Conservation (phyloP, 2,888 invertebrate genomes). For the Polietes domitor region DNA sequence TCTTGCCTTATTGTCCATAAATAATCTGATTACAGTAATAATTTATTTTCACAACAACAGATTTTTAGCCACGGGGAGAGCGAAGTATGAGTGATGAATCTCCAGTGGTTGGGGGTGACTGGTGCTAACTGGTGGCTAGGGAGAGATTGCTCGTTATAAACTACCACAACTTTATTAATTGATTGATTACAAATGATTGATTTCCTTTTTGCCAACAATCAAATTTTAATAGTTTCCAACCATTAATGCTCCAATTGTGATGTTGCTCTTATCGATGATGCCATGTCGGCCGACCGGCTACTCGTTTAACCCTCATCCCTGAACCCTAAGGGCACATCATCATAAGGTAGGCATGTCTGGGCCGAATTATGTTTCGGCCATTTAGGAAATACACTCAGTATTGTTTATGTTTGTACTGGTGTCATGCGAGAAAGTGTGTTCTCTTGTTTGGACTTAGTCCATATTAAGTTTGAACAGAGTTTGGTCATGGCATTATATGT, state of each 20-base stretch:
- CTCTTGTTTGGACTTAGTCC: neutral
- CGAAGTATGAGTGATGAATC: neutral
- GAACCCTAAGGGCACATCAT: neutral
- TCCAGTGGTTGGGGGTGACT: neutral
- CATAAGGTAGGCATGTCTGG: neutral
- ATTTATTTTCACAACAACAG: conserved; percentile 34
- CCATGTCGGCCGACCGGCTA: neutral
- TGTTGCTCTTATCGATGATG: neutral
- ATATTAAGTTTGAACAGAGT: neutral
- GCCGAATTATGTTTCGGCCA: neutral
- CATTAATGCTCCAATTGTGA: conserved; percentile 7
- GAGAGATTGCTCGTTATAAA: neutral
- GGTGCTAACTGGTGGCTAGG: neutral
- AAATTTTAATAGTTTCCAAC: conserved; percentile 23
- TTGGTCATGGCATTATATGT: neutral
- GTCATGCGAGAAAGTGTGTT: neutral
- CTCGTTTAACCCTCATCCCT: neutral
- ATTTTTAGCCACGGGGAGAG: neutral
- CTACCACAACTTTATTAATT: conserved; percentile 27
- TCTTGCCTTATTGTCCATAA: conserved; percentile 18
- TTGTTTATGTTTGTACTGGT: neutral
- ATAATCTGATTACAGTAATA: conserved; percentile 47
- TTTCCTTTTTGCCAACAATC: conserved; percentile 7
- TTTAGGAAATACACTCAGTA: neutral
- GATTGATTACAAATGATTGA: conserved; percentile 41